Evolutionary conservation across 2,113 vertebrate species (phyloP).

Genomic region (Grammomys dolichurus): DNA sequence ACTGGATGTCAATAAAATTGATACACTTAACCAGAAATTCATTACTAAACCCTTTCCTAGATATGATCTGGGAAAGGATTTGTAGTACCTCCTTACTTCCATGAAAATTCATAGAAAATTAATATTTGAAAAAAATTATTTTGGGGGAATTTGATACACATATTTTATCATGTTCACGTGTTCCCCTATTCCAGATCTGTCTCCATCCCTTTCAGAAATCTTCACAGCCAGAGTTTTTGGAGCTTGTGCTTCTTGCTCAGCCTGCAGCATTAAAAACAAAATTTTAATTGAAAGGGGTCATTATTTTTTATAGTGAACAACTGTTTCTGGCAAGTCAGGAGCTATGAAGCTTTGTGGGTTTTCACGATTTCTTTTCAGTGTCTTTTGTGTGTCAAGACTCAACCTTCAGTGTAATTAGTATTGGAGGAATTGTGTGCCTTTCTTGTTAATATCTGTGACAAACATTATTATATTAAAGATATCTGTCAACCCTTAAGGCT

Average conservation of each 20-base stretch:
- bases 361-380: neutral
- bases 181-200: neutral
- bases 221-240: neutral
- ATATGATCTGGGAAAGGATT: neutral
- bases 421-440: neutral
- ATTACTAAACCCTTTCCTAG: neutral
- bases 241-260: neutral
- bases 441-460: neutral
- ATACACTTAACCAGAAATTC: neutral
- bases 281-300: neutral
- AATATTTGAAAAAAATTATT: neutral
- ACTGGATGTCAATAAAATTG: slow-evolving; percentile 70
- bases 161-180: neutral
- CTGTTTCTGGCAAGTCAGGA: neutral
- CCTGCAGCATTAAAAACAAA: neutral
- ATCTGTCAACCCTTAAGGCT: neutral
- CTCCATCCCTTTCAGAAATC: neutral
- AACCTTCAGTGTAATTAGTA: slow-evolving; percentile 29
- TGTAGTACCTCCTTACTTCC: neutral
- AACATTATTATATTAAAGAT: neutral
- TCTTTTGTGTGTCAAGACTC: neutral
- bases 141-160: neutral
- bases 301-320: slow-evolving; percentile 5
- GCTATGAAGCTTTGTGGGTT: neutral
- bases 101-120: neutral